phyloP scores from a whole-genome alignment of 2,888 invertebrate genomes.

The Bugulina stolonifera region DNA sequence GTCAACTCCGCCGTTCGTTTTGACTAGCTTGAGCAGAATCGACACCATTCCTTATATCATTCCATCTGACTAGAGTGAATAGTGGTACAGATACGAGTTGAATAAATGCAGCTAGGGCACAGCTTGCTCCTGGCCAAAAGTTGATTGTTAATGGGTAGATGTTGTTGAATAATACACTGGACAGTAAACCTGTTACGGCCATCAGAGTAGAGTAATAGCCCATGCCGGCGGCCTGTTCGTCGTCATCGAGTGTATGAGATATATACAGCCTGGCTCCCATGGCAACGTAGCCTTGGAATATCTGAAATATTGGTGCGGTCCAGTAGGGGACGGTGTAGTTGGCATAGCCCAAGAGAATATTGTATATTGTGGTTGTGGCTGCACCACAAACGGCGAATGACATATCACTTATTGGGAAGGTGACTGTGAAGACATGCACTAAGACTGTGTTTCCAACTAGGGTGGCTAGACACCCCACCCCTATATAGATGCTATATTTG shows the following conservation, averaged over 20 bases:
- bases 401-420: neutral
- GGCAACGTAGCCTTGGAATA: neutral
- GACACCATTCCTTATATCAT: neutral
- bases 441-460: neutral
- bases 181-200: neutral
- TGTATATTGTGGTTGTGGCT: neutral
- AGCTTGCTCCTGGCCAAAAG: conserved; percentile 24
- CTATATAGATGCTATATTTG: conserved; percentile 6
- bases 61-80: neutral
- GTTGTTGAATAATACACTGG: conserved; percentile 3
- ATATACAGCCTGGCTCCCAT: conserved; percentile 12
- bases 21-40: neutral
- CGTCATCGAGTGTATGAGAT: neutral
- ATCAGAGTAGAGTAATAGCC: neutral
- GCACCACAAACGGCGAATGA: neutral
- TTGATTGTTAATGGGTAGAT: conserved; percentile 1
- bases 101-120: neutral
- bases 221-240: conserved; percentile 8
- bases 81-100: neutral
- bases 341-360: neutral
- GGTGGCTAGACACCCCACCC: neutral
- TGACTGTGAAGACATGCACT: neutral
- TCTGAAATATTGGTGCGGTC: neutral
- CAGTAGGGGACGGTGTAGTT: neutral
- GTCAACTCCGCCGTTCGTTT: too few relatives aligned